Percentiles rank a stretch among this genome's conserved stretches.
These are phyloP conservation scores for Malurus alboscapulatus DNA, from an alignment of 2,113 vertebrate species.

Conservation along the genomic window DNA sequence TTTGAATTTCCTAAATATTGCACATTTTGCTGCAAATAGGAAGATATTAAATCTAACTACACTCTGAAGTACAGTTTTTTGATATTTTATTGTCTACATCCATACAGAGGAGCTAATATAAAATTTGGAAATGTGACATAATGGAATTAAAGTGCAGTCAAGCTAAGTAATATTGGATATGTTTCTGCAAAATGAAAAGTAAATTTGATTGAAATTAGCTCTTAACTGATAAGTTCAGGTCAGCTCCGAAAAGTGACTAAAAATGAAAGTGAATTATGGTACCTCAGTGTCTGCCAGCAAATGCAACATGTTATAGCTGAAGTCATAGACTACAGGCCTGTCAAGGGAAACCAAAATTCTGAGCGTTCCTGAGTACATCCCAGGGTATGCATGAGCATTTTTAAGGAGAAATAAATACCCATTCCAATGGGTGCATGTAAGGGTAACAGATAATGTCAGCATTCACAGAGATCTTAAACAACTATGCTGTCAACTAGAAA, in stretches of 20 bases:
- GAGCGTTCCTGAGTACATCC: background rate
- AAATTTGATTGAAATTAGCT: constrained; percentile 17
- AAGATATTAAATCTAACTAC: background rate
- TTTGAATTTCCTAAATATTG: background rate
- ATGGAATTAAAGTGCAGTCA: constrained; percentile 28
- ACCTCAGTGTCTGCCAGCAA: background rate
- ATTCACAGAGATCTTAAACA: background rate
- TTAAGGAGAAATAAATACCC: background rate
- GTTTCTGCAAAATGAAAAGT: constrained; percentile 15
- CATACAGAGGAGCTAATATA: background rate
- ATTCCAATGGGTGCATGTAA: background rate
- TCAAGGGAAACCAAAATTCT: background rate
- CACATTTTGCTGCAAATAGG: background rate
- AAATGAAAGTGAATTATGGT: background rate
- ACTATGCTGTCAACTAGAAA: background rate
- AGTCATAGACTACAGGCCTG: background rate
- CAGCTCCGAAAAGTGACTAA: constrained; percentile 1
- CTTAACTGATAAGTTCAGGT: background rate
- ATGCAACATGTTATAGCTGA: background rate
- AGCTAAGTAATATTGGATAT: background rate
- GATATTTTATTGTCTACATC: background rate
- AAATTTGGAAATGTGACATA: constrained; percentile 30
- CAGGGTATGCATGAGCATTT: background rate
- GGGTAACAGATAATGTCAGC: background rate
- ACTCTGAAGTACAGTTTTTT: background rate